Evolutionary conservation across 2,888 invertebrate species (phyloP).

Genomic region (Ichneumon xanthorius): DNA sequence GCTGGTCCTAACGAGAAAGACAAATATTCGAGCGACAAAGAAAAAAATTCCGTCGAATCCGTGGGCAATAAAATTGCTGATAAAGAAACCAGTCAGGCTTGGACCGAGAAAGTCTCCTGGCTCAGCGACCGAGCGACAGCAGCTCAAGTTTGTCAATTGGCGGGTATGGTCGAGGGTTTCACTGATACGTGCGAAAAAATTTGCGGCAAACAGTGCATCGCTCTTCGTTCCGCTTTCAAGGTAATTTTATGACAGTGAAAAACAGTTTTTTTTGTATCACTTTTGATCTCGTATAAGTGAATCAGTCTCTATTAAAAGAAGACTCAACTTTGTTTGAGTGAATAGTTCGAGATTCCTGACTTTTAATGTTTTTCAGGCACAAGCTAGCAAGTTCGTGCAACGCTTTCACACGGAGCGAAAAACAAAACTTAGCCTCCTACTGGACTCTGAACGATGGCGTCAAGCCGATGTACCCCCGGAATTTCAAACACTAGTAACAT

Average conservation of each 20-base stretch:
- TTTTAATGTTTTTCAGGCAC: slow-evolving; percentile 84
- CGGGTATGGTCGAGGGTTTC: slow-evolving; percentile 92
- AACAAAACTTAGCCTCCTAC: slow-evolving; percentile 92
- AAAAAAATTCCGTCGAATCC: slow-evolving; percentile 75
- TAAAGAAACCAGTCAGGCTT: slow-evolving; percentile 73
- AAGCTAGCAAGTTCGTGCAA: slow-evolving; percentile 96
- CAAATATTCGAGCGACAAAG: slow-evolving; percentile 77
- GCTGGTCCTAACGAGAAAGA: slow-evolving; percentile 90
- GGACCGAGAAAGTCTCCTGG: slow-evolving; percentile 85
- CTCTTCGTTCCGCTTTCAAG: slow-evolving; percentile 93
- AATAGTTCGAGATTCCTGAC: slow-evolving; percentile 20
- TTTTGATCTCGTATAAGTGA: background rate
- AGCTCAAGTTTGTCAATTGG: slow-evolving; percentile 91
- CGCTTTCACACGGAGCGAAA: slow-evolving; percentile 96
- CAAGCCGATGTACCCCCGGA: slow-evolving; percentile 95
- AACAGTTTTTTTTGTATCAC: background rate
- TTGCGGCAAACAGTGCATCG: slow-evolving; percentile 91
- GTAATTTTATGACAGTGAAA: slow-evolving; percentile 71
- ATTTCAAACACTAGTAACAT: slow-evolving; percentile 92
- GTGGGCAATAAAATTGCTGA: slow-evolving; percentile 73
- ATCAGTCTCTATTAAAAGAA: background rate
- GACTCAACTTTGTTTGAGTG: background rate
- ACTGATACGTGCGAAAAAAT: slow-evolving; percentile 91
- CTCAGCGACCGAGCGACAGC: slow-evolving; percentile 90
- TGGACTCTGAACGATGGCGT: slow-evolving; percentile 98